Percentiles rank a stretch among this genome's conserved stretches.
These are phyloP conservation scores for Limosa lapponica DNA, from an alignment of 2,797 vertebrate genomes.

Conservation along the genomic window DNA sequence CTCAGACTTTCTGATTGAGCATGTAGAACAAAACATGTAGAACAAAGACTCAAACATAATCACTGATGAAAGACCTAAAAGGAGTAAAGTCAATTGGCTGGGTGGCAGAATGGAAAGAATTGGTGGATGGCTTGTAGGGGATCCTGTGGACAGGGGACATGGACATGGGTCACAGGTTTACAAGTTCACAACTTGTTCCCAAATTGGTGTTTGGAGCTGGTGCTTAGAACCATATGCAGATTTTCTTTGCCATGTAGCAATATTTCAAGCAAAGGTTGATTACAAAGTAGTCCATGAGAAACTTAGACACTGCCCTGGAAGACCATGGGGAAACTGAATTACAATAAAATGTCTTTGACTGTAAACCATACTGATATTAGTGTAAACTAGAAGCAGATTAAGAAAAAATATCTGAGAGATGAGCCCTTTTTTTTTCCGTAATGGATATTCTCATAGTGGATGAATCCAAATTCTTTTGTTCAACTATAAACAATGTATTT, in stretches of 20 bases:
- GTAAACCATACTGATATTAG: background rate
- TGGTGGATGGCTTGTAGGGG: background rate
- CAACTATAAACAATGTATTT: background rate
- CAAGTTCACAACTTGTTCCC: background rate
- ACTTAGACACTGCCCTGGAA: background rate
- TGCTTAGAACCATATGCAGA: background rate
- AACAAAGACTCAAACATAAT: background rate
- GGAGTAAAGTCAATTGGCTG: background rate
- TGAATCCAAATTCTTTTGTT: background rate
- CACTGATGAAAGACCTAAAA: background rate
- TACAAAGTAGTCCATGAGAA: background rate
- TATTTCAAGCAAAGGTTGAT: background rate
- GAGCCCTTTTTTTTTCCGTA: background rate
- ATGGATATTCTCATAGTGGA: background rate
- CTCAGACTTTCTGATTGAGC: background rate
- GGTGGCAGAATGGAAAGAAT: background rate
- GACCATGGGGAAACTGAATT: background rate
- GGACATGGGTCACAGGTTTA: background rate
- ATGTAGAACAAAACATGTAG: background rate
- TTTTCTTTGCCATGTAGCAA: background rate
- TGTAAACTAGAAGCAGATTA: background rate
- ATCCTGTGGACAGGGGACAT: background rate
- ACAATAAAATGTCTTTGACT: too few species aligned
- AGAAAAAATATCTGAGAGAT: background rate
- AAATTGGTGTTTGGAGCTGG: background rate